Conservation (phyloP, 1,140 invertebrate genomes). For the Chrysopa pallens region DNA sequence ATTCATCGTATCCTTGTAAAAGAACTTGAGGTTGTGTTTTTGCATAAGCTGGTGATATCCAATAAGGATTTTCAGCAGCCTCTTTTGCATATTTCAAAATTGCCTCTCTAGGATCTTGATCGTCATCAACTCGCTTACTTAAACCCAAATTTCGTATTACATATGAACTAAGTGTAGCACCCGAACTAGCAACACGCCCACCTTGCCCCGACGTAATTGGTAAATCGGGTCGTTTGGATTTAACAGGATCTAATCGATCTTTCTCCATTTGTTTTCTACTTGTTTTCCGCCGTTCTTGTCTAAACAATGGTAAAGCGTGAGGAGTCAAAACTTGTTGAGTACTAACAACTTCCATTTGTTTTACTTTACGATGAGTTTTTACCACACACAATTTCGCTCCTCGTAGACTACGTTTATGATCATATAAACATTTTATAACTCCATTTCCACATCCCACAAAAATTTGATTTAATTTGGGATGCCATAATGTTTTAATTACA, state of each 20-base stretch:
- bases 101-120: conserved; percentile 91
- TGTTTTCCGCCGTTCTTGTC: conserved; percentile 79
- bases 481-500: conserved; percentile 84
- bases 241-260: conserved; percentile 77
- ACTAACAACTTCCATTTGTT: conserved; percentile 70
- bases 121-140: conserved; percentile 84
- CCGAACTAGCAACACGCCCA: conserved; percentile 86
- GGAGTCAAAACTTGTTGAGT: conserved; percentile 94
- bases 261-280: conserved; percentile 85
- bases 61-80: conserved; percentile 92
- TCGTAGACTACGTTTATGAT: conserved; percentile 64
- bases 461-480: conserved; percentile 93
- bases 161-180: conserved; percentile 91
- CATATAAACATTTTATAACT: conserved; percentile 77
- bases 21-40: conserved; percentile 68
- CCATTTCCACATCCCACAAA: conserved; percentile 88
- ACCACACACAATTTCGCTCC: conserved; percentile 83
- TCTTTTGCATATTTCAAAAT: conserved; percentile 95
- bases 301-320: conserved; percentile 88
- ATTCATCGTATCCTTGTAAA: conserved; percentile 43
- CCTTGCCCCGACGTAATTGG: conserved; percentile 87
- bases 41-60: conserved; percentile 82
- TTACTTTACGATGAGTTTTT: conserved; percentile 60
- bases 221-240: conserved; percentile 83
- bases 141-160: conserved; percentile 90